Evolutionary conservation across 1,140 invertebrate species (phyloP), one percentile per base, ranked within the genome.

Genomic region (Drosophila nigrodunni): DNA sequence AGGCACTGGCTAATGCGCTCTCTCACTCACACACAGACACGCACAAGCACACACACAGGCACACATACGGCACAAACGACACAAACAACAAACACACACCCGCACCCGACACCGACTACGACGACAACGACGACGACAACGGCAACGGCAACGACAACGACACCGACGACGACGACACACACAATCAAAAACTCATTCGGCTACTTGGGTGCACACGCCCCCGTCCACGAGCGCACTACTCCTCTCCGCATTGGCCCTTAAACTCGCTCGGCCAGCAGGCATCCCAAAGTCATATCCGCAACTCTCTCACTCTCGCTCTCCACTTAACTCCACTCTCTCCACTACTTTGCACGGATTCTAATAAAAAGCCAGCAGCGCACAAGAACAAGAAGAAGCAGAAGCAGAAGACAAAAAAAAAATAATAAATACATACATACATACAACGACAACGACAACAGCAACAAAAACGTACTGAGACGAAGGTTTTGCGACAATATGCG

Each of bases 121-220:
- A 68, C 35, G 10, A 58, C 30, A 7, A 61, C 73, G 47, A 46
- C 37, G 25, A 11, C 47, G 9, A 68, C 35, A 8, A 58, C 30
- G 7, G 54, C 58, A 39, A 21, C 47, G 55, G 21, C 52, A 37
- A 47, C 59, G 49, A 72, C 74, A 10, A 47, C 37, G 34, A 57
- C 5, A 62, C 58, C 39, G 47, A 61, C 46, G 61, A 74, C 74
- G 49, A 68, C 75, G 65, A 60, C 76, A 80, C 74, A 77, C 60
- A 80, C 78, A 85, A 88, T 88, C 83, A 80, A 79, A 82, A 87
- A 82, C 69, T 72, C 77, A 88, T 88, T 82, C 83, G 82, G 82
- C 79, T 81, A 74, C 74, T 79, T 80, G 74, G 74, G 44, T 77
- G 66, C 78, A 67, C 74, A 72, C 78, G 76, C 77, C 71, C 61